Conservation (phyloP, 2,888 invertebrate species). For the Eupithecia abbreviata region DNA sequence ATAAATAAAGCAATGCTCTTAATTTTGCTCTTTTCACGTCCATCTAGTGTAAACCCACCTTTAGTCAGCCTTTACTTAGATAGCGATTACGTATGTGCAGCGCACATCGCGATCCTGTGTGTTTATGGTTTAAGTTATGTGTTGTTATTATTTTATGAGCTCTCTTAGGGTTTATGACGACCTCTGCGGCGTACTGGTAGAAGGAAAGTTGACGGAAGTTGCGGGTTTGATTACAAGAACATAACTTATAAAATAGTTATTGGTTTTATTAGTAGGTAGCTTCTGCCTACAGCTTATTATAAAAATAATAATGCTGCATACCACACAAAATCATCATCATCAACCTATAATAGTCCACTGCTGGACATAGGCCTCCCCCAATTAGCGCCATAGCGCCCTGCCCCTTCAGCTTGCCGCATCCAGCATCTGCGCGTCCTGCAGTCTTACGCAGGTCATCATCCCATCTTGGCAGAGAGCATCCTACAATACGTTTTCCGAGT, state of each 20-base stretch:
- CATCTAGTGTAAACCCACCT: neutral
- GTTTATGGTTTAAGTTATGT: constrained; percentile 5
- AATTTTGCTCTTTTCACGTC: neutral
- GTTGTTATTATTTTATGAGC: constrained; percentile 7
- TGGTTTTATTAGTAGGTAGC: neutral
- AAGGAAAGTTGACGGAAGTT: neutral
- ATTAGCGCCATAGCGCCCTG: no score
- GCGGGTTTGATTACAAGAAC: neutral
- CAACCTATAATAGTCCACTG: no score
- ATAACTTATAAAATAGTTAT: neutral
- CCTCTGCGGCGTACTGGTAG: neutral
- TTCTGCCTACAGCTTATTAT: neutral
- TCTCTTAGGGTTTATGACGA: constrained; percentile 9
- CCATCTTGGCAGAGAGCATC: no score
- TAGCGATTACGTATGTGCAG: constrained; percentile 19
- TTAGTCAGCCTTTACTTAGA: constrained; percentile 14
- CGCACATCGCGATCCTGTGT: constrained; percentile 9
- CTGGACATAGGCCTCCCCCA: no score
- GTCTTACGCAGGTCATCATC: no score
- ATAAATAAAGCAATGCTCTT: neutral
- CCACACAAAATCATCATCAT: no score
- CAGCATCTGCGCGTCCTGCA: no score
- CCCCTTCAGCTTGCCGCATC: no score
- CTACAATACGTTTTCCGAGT: no score
- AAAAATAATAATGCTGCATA: no score